These are phyloP conservation scores for Nudaria mundana DNA, from an alignment of 2,888 invertebrate species.

Conservation along the genomic window DNA sequence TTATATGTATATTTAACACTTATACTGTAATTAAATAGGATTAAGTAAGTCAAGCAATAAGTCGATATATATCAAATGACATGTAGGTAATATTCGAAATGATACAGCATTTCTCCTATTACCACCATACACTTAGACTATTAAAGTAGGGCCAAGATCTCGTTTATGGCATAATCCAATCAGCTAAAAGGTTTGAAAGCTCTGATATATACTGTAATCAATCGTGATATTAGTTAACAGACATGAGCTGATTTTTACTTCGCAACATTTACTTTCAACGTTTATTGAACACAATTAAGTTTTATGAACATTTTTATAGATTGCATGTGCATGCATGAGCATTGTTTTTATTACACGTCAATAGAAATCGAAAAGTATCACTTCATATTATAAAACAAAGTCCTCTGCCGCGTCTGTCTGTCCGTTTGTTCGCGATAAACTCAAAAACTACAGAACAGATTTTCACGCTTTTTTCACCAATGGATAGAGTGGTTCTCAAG, in stretches of 20 bases:
- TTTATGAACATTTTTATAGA: not conserved
- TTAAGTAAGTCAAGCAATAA: no score
- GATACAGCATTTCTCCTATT: slow-evolving; percentile 27
- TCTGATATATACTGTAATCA: slow-evolving; percentile 35
- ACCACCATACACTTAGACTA: slow-evolving; percentile 19
- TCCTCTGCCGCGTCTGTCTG: no score
- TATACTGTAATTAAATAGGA: no score
- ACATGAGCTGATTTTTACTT: slow-evolving; percentile 25
- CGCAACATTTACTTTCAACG: slow-evolving; percentile 6
- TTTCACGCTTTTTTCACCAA: no score
- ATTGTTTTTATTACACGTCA: no score
- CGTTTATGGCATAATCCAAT: slow-evolving; percentile 34
- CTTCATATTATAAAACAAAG: no score
- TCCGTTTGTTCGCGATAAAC: no score
- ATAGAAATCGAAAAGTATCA: no score
- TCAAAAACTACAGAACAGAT: no score
- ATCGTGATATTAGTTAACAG: slow-evolving; percentile 27
- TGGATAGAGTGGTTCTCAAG: no score
- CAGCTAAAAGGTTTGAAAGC: slow-evolving; percentile 32
- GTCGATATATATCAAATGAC: slow-evolving; percentile 10
- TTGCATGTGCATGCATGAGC: not conserved
- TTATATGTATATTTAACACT: no score
- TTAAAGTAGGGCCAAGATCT: slow-evolving; percentile 25
- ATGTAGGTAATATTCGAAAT: slow-evolving; percentile 14
- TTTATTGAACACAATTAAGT: slow-evolving; percentile 7